A percentile compares a stretch with the other conserved stretches of the same genome.
These are phyloP conservation scores for Cetonia aurata DNA, from an alignment of 2,888 invertebrate genomes.

Conservation along the genomic window DNA sequence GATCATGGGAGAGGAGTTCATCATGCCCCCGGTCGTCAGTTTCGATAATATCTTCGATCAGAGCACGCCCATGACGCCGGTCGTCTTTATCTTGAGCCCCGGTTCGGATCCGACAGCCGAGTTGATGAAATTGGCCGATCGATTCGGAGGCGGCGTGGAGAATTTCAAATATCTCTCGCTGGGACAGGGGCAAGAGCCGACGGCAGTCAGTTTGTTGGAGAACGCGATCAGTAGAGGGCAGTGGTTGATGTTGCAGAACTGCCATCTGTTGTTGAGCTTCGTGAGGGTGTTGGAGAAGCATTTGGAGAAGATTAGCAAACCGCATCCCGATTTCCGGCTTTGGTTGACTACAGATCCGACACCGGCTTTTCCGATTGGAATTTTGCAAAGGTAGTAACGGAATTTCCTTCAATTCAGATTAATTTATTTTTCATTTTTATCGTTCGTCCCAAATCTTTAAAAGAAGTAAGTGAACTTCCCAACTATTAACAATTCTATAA, in stretches of 20 bases:
- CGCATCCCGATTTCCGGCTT: slow-evolving; percentile 91
- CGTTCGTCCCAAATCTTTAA: too few relatives aligned
- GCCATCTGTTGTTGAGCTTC: slow-evolving; percentile 86
- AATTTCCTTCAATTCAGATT: neutral
- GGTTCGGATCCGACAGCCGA: slow-evolving; percentile 95
- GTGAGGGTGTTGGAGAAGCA: slow-evolving; percentile 85
- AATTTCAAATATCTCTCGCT: slow-evolving; percentile 91
- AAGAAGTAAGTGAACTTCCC: too few relatives aligned
- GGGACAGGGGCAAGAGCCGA: slow-evolving; percentile 94
- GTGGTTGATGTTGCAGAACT: slow-evolving; percentile 95
- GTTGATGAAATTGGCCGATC: slow-evolving; percentile 82
- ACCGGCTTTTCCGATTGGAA: slow-evolving; percentile 88
- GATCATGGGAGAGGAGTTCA: slow-evolving; percentile 89
- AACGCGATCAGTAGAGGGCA: slow-evolving; percentile 81
- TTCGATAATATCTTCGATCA: slow-evolving; percentile 88
- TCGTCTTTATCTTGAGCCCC: slow-evolving; percentile 93
- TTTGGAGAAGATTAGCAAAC: slow-evolving; percentile 82
- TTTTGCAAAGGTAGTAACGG: slow-evolving; percentile 74
- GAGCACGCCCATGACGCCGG: slow-evolving; percentile 85
- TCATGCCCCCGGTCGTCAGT: slow-evolving; percentile 89
- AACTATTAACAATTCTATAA: too few relatives aligned
- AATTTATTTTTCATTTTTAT: too few relatives aligned
- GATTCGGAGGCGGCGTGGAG: slow-evolving; percentile 77
- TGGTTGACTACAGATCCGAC: slow-evolving; percentile 95
- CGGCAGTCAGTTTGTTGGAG: slow-evolving; percentile 79